Base-by-base conservation (phyloP, 2,888 invertebrate species). In the Emmelina monodactyla region DNA sequence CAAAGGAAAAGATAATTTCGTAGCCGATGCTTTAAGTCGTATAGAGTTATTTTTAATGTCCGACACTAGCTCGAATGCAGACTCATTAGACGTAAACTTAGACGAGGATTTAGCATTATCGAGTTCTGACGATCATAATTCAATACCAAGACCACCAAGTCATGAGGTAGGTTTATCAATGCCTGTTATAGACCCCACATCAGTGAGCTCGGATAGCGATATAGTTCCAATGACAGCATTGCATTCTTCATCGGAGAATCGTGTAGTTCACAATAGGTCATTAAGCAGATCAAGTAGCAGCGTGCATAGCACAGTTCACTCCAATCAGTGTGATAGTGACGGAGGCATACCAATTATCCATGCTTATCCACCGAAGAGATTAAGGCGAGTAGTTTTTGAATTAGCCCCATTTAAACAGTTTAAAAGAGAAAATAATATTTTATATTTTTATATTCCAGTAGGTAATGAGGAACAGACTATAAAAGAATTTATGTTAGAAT, bases 401-500 rank as follows among this genome's bases (percentile, higher is more conserved):
- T 7, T 16, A 5, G 36, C 39, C 2, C 37, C 39, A 7, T 39
- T 32, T 34, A 37, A 39, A 33, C 13, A 32, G 11, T 34, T 32
- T 10, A 15, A 2, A 2, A 7, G 16, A 25, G 14, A 32, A 32
- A 30, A 37, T 19, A 25, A 28, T 7, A 31, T 35, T 19, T 33
- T 32, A 28, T 39, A 39, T 33, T 39, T 35, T 33, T 35, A 35
- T 28, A 19, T 19, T 9, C 19, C 19, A 6, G 6, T 31, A 14
- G 19, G 19, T 19, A 15, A 32, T 32, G 12, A 31, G 4, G 39
- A 39, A 22, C 32, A 34, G 14, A 12, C 11, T 5, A 37, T 39
- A 19, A 39, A 37, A 39, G 34, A 39, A 37, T 34, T 34, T 14
- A n/a, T 37, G 36, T 29, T 39, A 30, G 39, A 39, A 34, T 40